Evolutionary conservation across 1,140 invertebrate genomes (phyloP).

Genomic region (Globodera rostochiensis): DNA sequence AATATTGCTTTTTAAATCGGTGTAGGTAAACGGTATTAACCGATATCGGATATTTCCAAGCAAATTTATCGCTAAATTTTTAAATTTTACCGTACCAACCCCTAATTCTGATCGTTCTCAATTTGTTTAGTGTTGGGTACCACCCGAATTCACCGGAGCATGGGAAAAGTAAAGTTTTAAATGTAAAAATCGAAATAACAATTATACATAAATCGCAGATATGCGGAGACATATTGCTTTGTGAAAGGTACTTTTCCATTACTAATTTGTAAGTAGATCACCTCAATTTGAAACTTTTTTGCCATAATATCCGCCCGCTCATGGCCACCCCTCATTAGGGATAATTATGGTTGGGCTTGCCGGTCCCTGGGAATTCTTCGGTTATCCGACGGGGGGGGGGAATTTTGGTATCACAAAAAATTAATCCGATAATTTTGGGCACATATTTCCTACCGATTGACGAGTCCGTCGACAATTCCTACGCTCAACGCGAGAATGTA

Average conservation of each 20-base stretch:
- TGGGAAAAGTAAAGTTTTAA: constrained; percentile 66
- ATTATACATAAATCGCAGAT: constrained; percentile 39
- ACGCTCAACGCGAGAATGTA: constrained; percentile 47
- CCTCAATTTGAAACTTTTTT: too few relatives aligned
- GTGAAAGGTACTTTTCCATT: constrained; percentile 63
- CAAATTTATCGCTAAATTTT: not conserved
- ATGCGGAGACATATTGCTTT: constrained; percentile 65
- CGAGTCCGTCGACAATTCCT: constrained; percentile 55
- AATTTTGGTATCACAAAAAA: not conserved
- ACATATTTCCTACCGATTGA: constrained; percentile 59
- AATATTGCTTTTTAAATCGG: too few relatives aligned
- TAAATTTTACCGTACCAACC: not conserved
- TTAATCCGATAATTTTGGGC: constrained; percentile 30
- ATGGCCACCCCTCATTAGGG: too few relatives aligned
- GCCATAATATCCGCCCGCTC: not conserved
- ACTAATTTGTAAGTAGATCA: constrained; percentile 38
- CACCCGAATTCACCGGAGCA: constrained; percentile 68
- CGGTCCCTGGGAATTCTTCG: too few relatives aligned
- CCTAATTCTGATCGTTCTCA: not conserved
- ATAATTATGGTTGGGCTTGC: too few relatives aligned
- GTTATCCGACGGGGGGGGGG: too few relatives aligned
- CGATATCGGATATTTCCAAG: too few relatives aligned
- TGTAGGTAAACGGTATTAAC: too few relatives aligned
- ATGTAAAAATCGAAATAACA: not conserved
- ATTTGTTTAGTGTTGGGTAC: constrained; percentile 63